Base-by-base conservation (phyloP, 2,113 vertebrate species). In the Pseudopipra pipra region DNA sequence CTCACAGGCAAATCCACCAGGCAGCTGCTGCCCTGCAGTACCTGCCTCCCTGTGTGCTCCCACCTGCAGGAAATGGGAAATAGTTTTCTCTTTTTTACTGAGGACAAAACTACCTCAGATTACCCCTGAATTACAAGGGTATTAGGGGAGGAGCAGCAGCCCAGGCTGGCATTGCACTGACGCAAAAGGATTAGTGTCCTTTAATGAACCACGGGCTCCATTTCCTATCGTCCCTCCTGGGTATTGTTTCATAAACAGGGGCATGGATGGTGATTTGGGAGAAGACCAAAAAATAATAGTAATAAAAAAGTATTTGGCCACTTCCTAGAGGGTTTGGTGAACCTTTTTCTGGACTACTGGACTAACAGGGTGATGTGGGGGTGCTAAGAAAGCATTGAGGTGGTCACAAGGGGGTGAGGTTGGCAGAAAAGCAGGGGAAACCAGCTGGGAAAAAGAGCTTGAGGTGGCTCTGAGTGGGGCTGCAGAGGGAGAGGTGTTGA, bases 41-140 rank as follows among this genome's bases (percentile, higher is more conserved):
- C 84, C 83, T 73, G 76, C 56, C 67, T 59, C 63, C 58, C 30
- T 85, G 74, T 59, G 1, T 54, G 94, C 79, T 83, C 85, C 31
- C 21, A 83, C 88, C 83, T 90, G 86, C 86, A 90, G 94, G 68
- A 93, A 84, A 94, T 67, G 79, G 94, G 68, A 96, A 95, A 92
- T 88, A 84, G 43, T 73, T 95, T 88, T 80, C 25, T 44, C 23
- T 58, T 43, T 85, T 83, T 70, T 30, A 31, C 65, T 16, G 35
- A 71, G 61, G 21, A 52, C 66, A 73, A 76, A 91, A 25, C 74
- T 59, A 52, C 56, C 65, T 90, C 47, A 72, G 72, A 37, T 82
- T 44, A 44, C 9, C 65, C 63, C 76, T 1, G 1, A 68, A 47
- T 94, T 82, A 44, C 55, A n/a, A 37, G 39, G 47, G 83, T 27